Evolutionary conservation across 2,113 vertebrate species (phyloP).

Genomic region (Pituophis catenifer): DNA sequence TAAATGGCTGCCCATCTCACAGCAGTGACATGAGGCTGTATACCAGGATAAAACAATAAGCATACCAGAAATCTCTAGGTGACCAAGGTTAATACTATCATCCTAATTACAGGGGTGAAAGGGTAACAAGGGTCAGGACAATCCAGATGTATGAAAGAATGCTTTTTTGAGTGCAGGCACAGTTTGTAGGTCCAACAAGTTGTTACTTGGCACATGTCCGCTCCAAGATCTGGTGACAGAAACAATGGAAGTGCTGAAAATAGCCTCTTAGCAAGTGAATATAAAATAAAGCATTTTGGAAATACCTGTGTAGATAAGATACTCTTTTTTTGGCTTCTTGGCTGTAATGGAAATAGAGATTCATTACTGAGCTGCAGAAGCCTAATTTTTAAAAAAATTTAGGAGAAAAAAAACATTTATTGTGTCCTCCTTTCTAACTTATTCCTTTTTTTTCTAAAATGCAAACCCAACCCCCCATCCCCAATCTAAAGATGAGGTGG

Average conservation of each 20-base stretch:
- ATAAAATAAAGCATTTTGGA: constrained; percentile 11
- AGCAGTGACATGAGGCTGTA: background rate
- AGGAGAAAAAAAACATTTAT: background rate
- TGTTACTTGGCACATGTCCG: background rate
- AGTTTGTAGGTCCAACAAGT: background rate
- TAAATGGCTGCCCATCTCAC: background rate
- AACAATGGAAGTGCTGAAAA: background rate
- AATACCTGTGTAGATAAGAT: constrained; percentile 15
- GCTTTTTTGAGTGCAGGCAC: background rate
- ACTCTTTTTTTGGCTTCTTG: background rate
- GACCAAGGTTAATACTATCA: background rate
- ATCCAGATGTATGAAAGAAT: background rate
- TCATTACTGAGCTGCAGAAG: background rate
- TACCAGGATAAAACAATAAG: background rate
- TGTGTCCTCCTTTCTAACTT: background rate
- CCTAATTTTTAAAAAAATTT: background rate
- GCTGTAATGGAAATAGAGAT: background rate
- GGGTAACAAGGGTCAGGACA: background rate
- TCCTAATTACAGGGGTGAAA: background rate
- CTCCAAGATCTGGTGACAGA: background rate
- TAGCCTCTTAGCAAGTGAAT: background rate
- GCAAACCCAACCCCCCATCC: background rate
- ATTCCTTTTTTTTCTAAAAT: background rate
- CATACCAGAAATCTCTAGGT: background rate
- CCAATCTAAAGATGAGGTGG: background rate